phyloP scores from a whole-genome alignment of 2,888 invertebrate species.

The Torymus auratus region DNA sequence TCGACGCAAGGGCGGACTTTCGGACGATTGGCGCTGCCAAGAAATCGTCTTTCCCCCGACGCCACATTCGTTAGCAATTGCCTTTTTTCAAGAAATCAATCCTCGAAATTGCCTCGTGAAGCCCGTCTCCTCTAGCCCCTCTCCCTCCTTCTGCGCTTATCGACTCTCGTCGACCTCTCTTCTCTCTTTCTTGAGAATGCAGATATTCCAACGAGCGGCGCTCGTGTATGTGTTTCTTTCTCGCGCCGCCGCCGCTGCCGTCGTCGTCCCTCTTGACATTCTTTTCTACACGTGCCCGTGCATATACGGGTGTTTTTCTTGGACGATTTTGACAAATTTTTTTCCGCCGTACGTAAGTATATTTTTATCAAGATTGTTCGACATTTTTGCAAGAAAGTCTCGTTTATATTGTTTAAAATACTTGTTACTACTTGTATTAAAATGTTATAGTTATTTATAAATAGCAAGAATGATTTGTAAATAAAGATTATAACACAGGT shows the following conservation, averaged over 20 bases:
- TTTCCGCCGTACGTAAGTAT: too few relatives aligned
- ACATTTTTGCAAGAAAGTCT: too few relatives aligned
- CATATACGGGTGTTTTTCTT: too few relatives aligned
- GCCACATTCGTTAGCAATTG: slow-evolving; percentile 27
- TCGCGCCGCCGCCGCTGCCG: too few relatives aligned
- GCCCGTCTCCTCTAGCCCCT: not conserved
- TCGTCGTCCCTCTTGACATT: not conserved
- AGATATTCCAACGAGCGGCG: slow-evolving; percentile 1
- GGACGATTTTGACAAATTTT: too few relatives aligned
- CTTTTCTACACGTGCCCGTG: not conserved
- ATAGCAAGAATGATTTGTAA: too few relatives aligned
- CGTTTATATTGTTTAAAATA: too few relatives aligned
- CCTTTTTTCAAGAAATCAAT: slow-evolving; percentile 33
- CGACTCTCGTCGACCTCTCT: slow-evolving; percentile 14
- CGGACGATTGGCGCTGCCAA: slow-evolving; percentile 10
- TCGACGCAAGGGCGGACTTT: not conserved
- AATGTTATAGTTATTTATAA: too few relatives aligned
- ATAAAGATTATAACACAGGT: too few relatives aligned
- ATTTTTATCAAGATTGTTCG: too few relatives aligned
- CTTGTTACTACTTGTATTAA: too few relatives aligned
- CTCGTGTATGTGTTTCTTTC: not conserved
- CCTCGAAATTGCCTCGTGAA: slow-evolving; percentile 21
- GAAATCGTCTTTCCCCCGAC: slow-evolving; percentile 8
- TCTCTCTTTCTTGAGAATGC: slow-evolving; percentile 21
- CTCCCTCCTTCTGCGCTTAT: slow-evolving; percentile 5